A percentile compares a stretch with the other conserved stretches of the same genome.
These are phyloP conservation scores for Anguilla anguilla DNA, from an alignment of 2,797 vertebrate genomes.

Conservation along the genomic window DNA sequence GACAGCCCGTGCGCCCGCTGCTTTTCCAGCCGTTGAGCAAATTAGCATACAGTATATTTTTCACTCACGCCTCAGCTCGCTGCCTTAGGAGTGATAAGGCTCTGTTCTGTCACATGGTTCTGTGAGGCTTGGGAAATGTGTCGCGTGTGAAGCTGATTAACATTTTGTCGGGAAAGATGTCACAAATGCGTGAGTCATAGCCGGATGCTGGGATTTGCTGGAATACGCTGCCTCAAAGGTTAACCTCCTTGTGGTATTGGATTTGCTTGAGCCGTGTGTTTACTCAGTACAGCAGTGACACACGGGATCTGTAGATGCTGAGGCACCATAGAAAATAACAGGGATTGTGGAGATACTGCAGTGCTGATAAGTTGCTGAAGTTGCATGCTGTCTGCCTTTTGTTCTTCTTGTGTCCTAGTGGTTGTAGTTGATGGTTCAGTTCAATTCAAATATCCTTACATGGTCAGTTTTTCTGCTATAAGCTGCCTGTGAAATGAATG, in stretches of 20 bases:
- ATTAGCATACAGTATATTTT: conserved; percentile 23
- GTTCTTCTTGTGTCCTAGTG: neutral
- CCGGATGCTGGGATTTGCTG: neutral
- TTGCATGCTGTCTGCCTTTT: neutral
- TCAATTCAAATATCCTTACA: neutral
- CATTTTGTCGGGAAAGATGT: neutral
- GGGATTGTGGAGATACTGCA: neutral
- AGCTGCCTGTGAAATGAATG: too few relatives aligned
- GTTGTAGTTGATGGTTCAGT: neutral
- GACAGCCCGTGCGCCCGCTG: neutral
- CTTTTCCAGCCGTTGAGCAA: conserved; percentile 18
- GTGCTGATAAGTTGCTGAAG: conserved; percentile 1
- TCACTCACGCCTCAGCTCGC: neutral
- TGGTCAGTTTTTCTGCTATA: too few relatives aligned
- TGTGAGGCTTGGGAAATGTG: neutral
- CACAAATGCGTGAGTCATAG: neutral
- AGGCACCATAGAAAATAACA: neutral
- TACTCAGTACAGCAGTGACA: neutral
- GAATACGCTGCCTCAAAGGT: neutral
- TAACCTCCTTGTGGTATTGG: neutral
- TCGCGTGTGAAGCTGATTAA: neutral
- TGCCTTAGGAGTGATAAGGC: conserved; percentile 18
- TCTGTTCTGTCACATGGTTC: neutral
- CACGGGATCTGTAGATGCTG: neutral
- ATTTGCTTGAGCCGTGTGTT: neutral